phyloP scores from a whole-genome alignment of 92 coral and sea anemone species.

The Galaxea fascicularis region DNA sequence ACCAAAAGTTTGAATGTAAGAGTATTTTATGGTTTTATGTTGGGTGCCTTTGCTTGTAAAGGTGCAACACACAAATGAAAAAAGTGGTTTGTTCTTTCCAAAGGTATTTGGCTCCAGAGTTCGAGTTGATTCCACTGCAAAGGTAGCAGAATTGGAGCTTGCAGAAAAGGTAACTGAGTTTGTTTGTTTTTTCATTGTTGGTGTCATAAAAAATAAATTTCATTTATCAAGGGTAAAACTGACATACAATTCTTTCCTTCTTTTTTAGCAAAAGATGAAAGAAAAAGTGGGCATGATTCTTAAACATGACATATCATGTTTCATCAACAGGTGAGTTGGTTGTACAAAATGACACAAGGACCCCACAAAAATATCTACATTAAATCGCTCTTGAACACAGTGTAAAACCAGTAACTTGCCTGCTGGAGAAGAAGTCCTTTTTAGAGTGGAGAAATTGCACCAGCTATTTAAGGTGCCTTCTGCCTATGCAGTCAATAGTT shows the following conservation, averaged over 20 bases:
- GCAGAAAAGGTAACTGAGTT: slow-evolving; percentile 87
- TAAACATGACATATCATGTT: slow-evolving; percentile 93
- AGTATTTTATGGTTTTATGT: not conserved
- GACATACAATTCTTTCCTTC: not conserved
- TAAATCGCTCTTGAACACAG: too few relatives aligned
- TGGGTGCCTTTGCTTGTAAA: not conserved
- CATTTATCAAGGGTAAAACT: not conserved
- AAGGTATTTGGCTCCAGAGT: slow-evolving; percentile 99
- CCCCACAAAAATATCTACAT: too few relatives aligned
- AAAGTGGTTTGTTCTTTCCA: not conserved
- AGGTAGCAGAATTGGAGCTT: slow-evolving; percentile 92
- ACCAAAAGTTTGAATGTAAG: too few relatives aligned
- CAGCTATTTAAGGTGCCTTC: too few relatives aligned
- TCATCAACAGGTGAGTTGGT: slow-evolving; percentile 86
- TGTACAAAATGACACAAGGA: too few relatives aligned
- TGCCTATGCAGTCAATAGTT: too few relatives aligned
- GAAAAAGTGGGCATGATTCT: slow-evolving; percentile 95
- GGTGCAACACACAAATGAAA: not conserved
- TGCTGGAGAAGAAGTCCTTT: too few relatives aligned
- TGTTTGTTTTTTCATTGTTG: not conserved
- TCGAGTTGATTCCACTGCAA: slow-evolving; percentile 97
- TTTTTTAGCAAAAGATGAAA: slow-evolving; percentile 92
- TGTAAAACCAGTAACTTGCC: too few relatives aligned
- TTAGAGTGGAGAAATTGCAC: too few relatives aligned
- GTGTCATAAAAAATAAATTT: not conserved